Evolutionary conservation across 2,113 vertebrate genomes (phyloP), one percentile per base, ranked within the genome.

Genomic region (Dromiciops gliroides): DNA sequence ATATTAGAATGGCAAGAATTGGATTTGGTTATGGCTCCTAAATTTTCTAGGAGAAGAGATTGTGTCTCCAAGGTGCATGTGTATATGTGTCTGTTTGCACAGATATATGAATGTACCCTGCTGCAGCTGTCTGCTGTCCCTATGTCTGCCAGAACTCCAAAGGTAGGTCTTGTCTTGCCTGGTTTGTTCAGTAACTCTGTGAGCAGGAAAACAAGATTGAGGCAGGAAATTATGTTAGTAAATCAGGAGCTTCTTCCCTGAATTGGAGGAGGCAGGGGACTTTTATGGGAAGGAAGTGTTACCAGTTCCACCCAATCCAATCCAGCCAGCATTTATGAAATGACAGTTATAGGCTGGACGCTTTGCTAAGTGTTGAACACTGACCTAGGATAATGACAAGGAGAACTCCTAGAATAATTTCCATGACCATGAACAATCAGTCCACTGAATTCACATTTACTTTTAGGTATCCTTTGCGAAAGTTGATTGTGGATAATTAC

Each of bases 101-200:
- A 16, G 1, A 0, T 0, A 16, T 0, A 0, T 14, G 67, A 2
- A 12, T 31, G 0, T 16, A 2, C 51, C 48, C 28, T 83, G 9
- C 50, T 48, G 5, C 50, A n/a, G 19, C 16, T 83, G 19, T n/a
- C 60, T 75, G 60, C 12, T 83, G 67, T 83, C 67, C 67, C n/a
- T 44, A 19, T 44, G n/a, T 83, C 67, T 83, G 67, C 37, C 37
- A 44, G 67, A 83, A 23, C 67, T 83, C n/a, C 67, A 83, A 83
- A 83, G 67, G 67, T 44, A 44, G 67, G 23, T 44, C 19, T 83
- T 83, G 60, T n/a, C 60, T 75, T 75, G 67, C 9, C 19, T 44
- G 67, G 6, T 44, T 16, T 83, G 67, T 44, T 44, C n/a, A 83
- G 67, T 83, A 83, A 44, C 67, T 44, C 44, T 83, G 67, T 83